These are phyloP conservation scores for Lobophora halterata DNA, from an alignment of 2,888 invertebrate genomes.

Conservation along the genomic window DNA sequence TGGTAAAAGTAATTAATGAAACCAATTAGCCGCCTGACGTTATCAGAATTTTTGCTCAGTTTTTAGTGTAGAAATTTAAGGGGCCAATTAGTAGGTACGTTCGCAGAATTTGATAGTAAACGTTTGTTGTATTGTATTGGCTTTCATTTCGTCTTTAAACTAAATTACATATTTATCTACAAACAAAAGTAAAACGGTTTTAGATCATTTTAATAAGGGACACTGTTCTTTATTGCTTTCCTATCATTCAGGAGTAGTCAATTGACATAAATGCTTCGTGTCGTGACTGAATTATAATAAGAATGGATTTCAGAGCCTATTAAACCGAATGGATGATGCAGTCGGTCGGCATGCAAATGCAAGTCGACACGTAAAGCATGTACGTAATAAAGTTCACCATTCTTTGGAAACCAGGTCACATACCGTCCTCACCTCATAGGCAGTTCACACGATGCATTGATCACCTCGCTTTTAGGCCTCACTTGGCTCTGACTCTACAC, in stretches of 20 bases:
- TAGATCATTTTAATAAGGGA: too few relatives aligned
- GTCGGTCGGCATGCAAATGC: constrained; percentile 3
- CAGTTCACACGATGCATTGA: constrained; percentile 3
- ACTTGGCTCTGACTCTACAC: constrained; percentile 1
- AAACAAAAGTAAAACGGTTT: too few relatives aligned
- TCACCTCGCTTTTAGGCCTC: neutral
- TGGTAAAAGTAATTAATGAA: constrained; percentile 18
- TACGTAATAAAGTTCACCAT: constrained; percentile 3
- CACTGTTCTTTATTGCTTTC: too few relatives aligned
- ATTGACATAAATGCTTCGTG: too few relatives aligned
- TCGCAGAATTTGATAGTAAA: constrained; percentile 4
- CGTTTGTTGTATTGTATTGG: too few relatives aligned
- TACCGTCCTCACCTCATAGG: neutral
- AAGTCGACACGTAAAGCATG: constrained; percentile 3
- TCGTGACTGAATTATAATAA: too few relatives aligned
- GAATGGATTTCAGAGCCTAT: neutral
- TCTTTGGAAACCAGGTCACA: constrained; percentile 7
- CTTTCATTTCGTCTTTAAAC: too few relatives aligned
- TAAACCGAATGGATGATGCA: neutral
- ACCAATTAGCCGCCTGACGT: constrained; percentile 13
- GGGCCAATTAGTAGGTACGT: constrained; percentile 11
- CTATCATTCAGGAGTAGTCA: too few relatives aligned
- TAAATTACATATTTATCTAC: too few relatives aligned
- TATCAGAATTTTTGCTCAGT: constrained; percentile 13
- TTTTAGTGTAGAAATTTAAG: constrained; percentile 11